Evolutionary conservation across 2,888 invertebrate species (phyloP).

Genomic region (Schizaphis graminum): DNA sequence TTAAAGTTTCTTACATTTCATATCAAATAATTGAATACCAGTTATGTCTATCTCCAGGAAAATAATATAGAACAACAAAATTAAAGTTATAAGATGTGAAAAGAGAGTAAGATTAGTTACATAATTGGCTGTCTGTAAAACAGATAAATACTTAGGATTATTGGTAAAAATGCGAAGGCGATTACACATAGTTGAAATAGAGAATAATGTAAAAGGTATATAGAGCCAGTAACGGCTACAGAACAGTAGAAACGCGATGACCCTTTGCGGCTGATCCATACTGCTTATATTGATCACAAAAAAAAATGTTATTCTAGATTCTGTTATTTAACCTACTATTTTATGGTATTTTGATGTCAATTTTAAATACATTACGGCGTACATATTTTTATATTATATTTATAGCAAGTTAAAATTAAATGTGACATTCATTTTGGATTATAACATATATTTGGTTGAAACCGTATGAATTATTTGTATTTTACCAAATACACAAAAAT

Average conservation of each 20-base stretch:
- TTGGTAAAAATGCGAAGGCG: background rate
- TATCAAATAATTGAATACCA: background rate
- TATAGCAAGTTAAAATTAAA: background rate
- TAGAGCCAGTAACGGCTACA: background rate
- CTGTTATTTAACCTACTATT: background rate
- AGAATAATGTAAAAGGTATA: background rate
- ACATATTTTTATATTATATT: background rate
- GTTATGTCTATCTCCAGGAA: background rate
- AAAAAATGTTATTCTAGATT: background rate
- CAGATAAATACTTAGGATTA: background rate
- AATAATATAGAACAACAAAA: background rate
- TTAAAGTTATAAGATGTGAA: background rate
- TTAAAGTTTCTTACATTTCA: background rate
- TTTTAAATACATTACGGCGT: background rate
- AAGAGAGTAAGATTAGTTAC: background rate
- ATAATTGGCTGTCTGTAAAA: background rate
- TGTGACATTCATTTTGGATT: background rate
- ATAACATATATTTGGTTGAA: background rate
- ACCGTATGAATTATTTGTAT: background rate
- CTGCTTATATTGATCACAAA: background rate
- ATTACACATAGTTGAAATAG: background rate
- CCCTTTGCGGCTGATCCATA: background rate
- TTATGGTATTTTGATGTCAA: background rate
- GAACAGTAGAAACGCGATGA: background rate
- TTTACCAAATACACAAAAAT: background rate